A percentile compares a stretch with the other conserved stretches of the same genome.
Conservation (phyloP, 1,140 invertebrate species). For the Andrena cerasifolii region DNA sequence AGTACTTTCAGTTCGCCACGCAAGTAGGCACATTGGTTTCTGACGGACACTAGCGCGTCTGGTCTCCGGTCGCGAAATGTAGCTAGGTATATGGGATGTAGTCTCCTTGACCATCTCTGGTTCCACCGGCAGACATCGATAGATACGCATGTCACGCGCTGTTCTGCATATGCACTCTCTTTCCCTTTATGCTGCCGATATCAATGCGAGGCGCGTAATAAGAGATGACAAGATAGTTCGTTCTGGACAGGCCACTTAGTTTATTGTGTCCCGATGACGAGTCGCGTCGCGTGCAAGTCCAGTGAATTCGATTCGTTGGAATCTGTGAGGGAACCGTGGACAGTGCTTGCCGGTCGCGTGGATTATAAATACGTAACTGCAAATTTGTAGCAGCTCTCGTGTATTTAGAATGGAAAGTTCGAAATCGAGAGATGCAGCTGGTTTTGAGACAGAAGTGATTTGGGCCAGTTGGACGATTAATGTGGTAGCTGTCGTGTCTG, state of each 20-base stretch:
- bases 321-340: too few species aligned
- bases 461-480: neutral
- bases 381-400: too few species aligned
- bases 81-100: neutral
- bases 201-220: constrained; percentile 10
- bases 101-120: neutral
- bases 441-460: neutral
- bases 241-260: neutral
- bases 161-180: constrained; percentile 30
- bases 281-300: neutral
- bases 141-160: constrained; percentile 9
- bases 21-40: too few species aligned
- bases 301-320: too few species aligned
- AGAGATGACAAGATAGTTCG: constrained; percentile 25
- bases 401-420: neutral
- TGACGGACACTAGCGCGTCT: too few species aligned
- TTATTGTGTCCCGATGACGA: neutral
- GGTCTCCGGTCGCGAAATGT: neutral
- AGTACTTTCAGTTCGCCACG: too few species aligned
- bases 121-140: neutral
- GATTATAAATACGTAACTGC: too few species aligned
- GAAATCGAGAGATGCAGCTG: neutral
- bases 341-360: too few species aligned
- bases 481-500: too few species aligned
- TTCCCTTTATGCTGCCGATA: neutral